Conservation (phyloP, 2,113 vertebrate genomes). For the Leucopternis melanops region DNA sequence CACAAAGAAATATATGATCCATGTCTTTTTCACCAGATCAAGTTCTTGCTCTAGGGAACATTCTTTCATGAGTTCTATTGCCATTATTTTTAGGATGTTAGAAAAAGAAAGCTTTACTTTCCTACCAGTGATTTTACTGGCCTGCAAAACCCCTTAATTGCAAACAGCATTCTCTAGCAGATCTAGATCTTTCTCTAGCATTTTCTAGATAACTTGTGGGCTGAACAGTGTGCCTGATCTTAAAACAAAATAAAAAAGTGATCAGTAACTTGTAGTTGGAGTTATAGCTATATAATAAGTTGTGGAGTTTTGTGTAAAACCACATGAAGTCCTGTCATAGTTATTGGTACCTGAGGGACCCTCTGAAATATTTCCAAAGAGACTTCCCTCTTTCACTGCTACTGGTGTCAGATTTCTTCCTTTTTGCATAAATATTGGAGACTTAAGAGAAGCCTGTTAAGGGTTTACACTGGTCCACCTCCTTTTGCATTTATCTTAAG, state of each 20-base stretch:
- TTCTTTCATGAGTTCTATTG: neutral
- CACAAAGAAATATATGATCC: neutral
- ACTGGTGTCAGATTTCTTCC: neutral
- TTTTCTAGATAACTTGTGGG: neutral
- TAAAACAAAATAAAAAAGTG: neutral
- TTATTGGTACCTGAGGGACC: neutral
- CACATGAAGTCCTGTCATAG: neutral
- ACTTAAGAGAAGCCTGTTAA: neutral
- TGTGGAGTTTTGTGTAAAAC: neutral
- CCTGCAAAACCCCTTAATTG: neutral
- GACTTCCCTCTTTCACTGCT: neutral
- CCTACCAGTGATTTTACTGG: neutral
- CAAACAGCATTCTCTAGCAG: neutral
- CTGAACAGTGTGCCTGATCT: neutral
- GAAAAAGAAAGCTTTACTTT: neutral
- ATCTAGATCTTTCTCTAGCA: neutral
- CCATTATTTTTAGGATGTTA: neutral
- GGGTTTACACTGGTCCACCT: neutral
- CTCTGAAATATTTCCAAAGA: neutral
- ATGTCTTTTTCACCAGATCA: neutral
- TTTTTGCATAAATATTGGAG: neutral
- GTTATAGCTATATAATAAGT: neutral
- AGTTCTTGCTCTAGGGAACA: neutral
- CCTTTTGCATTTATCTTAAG: neutral
- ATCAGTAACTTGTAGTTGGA: neutral